These are phyloP conservation scores for Drosophila obscura DNA, from an alignment of 1,140 invertebrate species.

Conservation along the genomic window DNA sequence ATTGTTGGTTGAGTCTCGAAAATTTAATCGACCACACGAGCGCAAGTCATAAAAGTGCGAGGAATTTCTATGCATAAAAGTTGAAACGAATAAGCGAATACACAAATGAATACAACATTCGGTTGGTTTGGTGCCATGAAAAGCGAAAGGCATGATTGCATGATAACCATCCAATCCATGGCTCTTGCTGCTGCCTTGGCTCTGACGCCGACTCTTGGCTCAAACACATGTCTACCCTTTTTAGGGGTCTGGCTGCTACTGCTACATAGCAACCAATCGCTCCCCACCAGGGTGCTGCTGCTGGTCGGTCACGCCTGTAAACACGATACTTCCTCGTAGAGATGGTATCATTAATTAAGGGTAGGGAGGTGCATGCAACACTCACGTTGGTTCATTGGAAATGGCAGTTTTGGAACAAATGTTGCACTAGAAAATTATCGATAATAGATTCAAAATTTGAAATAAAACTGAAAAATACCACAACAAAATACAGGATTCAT, in stretches of 20 bases:
- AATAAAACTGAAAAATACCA: too few species aligned
- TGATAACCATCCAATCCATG: constrained; percentile 31
- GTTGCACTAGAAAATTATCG: too few species aligned
- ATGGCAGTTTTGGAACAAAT: too few species aligned
- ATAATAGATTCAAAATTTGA: too few species aligned
- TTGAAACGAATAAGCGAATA: constrained; percentile 22
- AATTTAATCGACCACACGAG: constrained; percentile 76
- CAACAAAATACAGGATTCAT: too few species aligned
- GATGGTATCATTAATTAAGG: background rate
- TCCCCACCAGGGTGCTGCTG: background rate
- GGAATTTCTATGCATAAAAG: constrained; percentile 63
- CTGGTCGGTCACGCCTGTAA: constrained; percentile 15
- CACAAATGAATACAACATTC: constrained; percentile 7
- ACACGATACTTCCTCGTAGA: constrained; percentile 9
- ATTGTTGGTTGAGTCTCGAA: constrained; percentile 41
- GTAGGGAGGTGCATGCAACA: too few species aligned
- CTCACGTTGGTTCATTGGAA: too few species aligned
- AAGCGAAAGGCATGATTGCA: constrained; percentile 68
- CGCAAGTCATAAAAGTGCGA: constrained; percentile 63
- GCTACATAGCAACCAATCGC: too few species aligned
- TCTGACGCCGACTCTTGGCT: background rate
- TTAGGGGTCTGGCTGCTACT: too few species aligned
- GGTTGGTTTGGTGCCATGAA: constrained; percentile 26
- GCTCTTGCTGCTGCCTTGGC: background rate
- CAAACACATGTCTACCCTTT: background rate